Percentiles rank a stretch among this genome's conserved stretches.
Evolutionary conservation across 2,888 invertebrate genomes (phyloP).

Genomic region (Hemicrepidius hirtus): DNA sequence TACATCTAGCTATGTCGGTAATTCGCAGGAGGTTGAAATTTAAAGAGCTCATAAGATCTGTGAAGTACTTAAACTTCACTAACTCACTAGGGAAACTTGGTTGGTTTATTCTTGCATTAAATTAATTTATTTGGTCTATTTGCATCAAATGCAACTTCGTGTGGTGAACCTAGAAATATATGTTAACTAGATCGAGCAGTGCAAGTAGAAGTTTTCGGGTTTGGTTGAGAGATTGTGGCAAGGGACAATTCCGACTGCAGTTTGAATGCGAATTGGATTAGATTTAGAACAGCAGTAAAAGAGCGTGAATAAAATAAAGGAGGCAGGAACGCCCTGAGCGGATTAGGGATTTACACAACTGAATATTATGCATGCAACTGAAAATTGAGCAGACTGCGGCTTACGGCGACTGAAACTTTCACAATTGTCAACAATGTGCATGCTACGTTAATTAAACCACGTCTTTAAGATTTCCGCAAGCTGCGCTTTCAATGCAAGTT

Average conservation of each 20-base stretch:
- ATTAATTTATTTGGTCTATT: conserved; percentile 33
- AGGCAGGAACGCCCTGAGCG: conserved; percentile 57
- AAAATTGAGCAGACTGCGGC: conserved; percentile 50
- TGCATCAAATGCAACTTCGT: conserved; percentile 22
- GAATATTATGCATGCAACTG: conserved; percentile 52
- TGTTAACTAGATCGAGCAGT: conserved; percentile 35
- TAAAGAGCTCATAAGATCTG: background rate
- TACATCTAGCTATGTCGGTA: conserved; percentile 1
- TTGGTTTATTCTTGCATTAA: conserved; percentile 28
- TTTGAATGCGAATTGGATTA: conserved; percentile 67
- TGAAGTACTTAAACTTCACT: background rate
- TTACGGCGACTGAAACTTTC: conserved; percentile 50
- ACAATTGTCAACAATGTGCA: conserved; percentile 53
- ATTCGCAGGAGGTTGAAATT: background rate
- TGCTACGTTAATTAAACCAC: conserved; percentile 50
- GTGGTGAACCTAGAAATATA: conserved; percentile 27
- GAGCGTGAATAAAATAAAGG: conserved; percentile 65
- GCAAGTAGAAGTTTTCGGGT: conserved; percentile 55
- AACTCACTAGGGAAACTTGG: conserved; percentile 7
- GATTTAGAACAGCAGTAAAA: conserved; percentile 64
- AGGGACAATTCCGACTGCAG: conserved; percentile 64
- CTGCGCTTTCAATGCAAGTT: conserved; percentile 33
- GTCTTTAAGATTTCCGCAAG: conserved; percentile 45
- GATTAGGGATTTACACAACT: conserved; percentile 60
- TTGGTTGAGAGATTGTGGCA: conserved; percentile 58